Evolutionary conservation across 2,113 vertebrate genomes (phyloP).

Genomic region (Zeus faber): DNA sequence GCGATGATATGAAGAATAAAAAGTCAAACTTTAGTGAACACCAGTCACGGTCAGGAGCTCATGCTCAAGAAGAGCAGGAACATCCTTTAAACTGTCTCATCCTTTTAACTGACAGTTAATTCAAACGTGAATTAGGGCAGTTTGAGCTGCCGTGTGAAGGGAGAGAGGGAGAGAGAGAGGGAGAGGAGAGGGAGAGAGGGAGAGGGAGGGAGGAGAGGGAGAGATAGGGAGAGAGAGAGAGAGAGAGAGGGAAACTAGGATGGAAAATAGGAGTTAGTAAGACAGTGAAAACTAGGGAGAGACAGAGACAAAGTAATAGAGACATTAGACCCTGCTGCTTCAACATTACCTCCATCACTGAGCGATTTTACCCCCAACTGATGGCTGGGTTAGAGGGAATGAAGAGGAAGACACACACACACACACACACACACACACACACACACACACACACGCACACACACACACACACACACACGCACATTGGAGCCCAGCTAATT

Average conservation of each 20-base stretch:
- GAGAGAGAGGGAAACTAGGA: background rate
- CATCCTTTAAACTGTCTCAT: no score
- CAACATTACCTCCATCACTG: background rate
- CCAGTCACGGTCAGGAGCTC: no score
- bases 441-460: constrained; percentile 16
- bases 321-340: background rate
- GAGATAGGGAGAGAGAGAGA: background rate
- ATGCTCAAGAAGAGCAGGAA: no score
- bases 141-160: no score
- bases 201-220: background rate
- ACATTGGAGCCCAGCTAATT: constrained; percentile 33
- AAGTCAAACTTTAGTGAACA: no score
- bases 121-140: no score
- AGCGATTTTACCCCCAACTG: background rate
- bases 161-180: no score
- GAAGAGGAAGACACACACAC: constrained; percentile 12
- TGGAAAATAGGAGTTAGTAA: background rate
- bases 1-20: no score
- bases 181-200: background rate
- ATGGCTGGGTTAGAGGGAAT: constrained; percentile 8
- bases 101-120: no score
- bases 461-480: constrained; percentile 7
- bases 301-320: background rate
- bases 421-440: constrained; percentile 10
- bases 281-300: background rate